Base-by-base conservation (phyloP, 2,888 invertebrate species). In the Cantharis rufa region DNA sequence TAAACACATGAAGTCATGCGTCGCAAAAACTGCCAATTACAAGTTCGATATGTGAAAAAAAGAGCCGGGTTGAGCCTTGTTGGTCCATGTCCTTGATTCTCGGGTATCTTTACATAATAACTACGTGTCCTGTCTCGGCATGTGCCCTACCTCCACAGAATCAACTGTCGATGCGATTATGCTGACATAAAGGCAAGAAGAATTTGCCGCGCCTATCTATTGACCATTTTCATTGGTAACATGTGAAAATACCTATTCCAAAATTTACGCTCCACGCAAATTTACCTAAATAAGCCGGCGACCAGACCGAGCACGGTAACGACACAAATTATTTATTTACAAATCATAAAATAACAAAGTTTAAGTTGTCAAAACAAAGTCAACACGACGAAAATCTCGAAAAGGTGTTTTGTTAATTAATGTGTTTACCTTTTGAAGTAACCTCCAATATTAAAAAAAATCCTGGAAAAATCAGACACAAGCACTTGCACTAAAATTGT, bases 131-230 rank as follows among this genome's bases (percentile, higher is more conserved):
- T 62, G 73, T 76, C 78, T 78, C 72, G 78, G 48, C 75, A 64
- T 76, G 64, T 66, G 78, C 76, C 79, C 79, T 79, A 79, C 15
- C 72, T 71, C 69, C 66, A 69, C 28, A 75, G 72, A 69, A 71
- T 71, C 24, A 72, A 75, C 75, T 74, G 74, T 74, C 76, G 70
- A 71, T 69, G 69, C 70, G 48, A 72, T 76, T 75, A 63, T 72
- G 73, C 72, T 72, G 70, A 75, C 74, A 80, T 72, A 77, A 76
- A 75, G 80, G 75, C 76, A 77, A 78, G 78, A 81, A 81, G 82
- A 81, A 82, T 81, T 82, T 80, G 81, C 82, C 82, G 82, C 82
- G 79, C 82, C 82, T 82, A 78, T 72, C 24, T 76, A 62, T 69
- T 71, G 69, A 62, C 48, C 48, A 72, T 21, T 66, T 64, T 72